Percentiles rank a stretch among this genome's conserved stretches.
These are phyloP conservation scores for Acanthoscelides obtectus DNA, from an alignment of 2,888 invertebrate genomes.

Conservation along the genomic window DNA sequence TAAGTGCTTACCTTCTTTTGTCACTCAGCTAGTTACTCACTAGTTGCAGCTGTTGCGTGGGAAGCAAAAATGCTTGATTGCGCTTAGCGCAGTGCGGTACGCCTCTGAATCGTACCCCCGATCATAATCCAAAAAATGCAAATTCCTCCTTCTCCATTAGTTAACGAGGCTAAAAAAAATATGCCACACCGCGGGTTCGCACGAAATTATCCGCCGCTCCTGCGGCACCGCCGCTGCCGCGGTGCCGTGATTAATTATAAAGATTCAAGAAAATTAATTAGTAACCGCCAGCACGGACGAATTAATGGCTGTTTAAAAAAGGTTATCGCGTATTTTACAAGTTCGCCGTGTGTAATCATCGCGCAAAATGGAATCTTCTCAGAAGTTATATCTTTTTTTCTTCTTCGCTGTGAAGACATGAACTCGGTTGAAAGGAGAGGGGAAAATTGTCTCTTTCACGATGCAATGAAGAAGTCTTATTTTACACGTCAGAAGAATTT, in stretches of 20 bases:
- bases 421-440: too few relatives aligned
- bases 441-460: too few relatives aligned
- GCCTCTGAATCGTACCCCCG: neutral
- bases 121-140: neutral
- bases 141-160: neutral
- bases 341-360: neutral
- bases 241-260: neutral
- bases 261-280: neutral
- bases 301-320: neutral
- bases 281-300: neutral
- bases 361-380: neutral
- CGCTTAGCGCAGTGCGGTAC: neutral
- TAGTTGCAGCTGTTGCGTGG: too few relatives aligned
- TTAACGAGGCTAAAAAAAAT: neutral
- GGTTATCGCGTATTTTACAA: neutral
- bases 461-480: too few relatives aligned
- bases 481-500: too few relatives aligned
- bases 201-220: neutral
- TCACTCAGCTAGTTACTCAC: too few relatives aligned
- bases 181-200: neutral
- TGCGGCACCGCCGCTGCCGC: neutral
- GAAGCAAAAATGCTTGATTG: neutral
- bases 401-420: too few relatives aligned
- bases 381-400: too few relatives aligned
- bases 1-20: too few relatives aligned